Evolutionary conservation across 1,140 invertebrate genomes (phyloP).

Genomic region (Neodiprion fabricii): DNA sequence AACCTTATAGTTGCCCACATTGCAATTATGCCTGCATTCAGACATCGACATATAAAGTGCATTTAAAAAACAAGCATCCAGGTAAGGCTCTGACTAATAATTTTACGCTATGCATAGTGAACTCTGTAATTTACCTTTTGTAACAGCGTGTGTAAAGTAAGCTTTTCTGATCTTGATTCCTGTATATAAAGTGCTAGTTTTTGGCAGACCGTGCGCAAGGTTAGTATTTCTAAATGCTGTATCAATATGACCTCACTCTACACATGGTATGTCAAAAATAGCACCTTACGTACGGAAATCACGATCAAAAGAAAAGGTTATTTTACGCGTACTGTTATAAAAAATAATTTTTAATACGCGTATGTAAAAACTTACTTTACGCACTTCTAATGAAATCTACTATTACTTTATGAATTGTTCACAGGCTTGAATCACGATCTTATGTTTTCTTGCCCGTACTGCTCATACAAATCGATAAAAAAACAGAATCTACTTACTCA

Average conservation of each 20-base stretch:
- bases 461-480: constrained; percentile 60
- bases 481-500: constrained; percentile 58
- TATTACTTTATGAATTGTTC: constrained; percentile 22
- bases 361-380: too few relatives aligned
- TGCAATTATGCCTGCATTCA: constrained; percentile 60
- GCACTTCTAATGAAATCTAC: too few relatives aligned
- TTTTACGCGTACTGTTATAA: too few relatives aligned
- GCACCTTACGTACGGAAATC: too few relatives aligned
- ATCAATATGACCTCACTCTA: too few relatives aligned
- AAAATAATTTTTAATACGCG: too few relatives aligned
- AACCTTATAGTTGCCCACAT: constrained; percentile 62
- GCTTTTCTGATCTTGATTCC: too few relatives aligned
- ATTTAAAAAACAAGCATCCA: constrained; percentile 62
- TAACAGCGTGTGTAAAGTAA: background rate
- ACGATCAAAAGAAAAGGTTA: too few relatives aligned
- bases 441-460: constrained; percentile 59
- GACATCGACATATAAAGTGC: constrained; percentile 61
- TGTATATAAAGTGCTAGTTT: too few relatives aligned
- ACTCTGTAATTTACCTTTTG: background rate
- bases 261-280: too few relatives aligned
- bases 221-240: too few relatives aligned
- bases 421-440: constrained; percentile 48
- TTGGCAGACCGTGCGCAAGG: too few relatives aligned
- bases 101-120: background rate
- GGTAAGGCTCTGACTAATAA: constrained; percentile 24